These are phyloP conservation scores for Polypedilum pembai DNA, from an alignment of 1,140 invertebrate genomes.

Conservation along the genomic window DNA sequence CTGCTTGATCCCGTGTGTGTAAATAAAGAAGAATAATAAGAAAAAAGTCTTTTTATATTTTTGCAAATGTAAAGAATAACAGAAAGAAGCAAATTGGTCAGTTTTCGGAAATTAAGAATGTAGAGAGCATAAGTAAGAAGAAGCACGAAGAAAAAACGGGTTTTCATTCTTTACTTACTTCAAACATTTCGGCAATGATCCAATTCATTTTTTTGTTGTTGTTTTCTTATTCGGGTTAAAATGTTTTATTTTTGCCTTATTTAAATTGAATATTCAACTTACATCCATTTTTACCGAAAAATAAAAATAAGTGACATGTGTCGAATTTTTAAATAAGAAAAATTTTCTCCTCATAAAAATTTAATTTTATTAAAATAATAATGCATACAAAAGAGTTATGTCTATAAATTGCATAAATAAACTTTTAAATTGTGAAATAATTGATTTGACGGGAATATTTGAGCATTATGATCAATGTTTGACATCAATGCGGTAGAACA, in stretches of 20 bases:
- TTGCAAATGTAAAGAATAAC: constrained; percentile 5
- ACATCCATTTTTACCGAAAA: not conserved
- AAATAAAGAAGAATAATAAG: not conserved
- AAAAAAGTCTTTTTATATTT: not conserved
- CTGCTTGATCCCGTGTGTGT: not conserved
- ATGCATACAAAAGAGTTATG: too few relatives aligned
- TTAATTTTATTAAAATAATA: too few relatives aligned
- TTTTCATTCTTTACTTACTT: constrained; percentile 1
- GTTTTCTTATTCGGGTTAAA: not conserved
- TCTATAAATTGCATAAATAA: too few relatives aligned
- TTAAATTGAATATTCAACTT: not conserved
- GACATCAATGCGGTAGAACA: too few relatives aligned
- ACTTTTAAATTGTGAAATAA: constrained; percentile 14
- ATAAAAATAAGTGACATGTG: not conserved
- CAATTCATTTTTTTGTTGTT: constrained; percentile 5
- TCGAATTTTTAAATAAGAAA: too few relatives aligned
- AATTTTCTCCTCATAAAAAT: too few relatives aligned
- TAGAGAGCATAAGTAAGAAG: constrained; percentile 12
- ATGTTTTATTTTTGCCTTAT: not conserved
- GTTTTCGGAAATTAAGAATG: constrained; percentile 4
- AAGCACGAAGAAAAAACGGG: not conserved
- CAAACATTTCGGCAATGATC: not conserved
- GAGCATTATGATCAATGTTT: too few relatives aligned
- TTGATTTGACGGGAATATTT: not conserved
- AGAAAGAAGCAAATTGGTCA: not conserved